These are phyloP conservation scores for Crypturellus undulatus DNA, from an alignment of 2,113 vertebrate genomes.

Conservation along the genomic window DNA sequence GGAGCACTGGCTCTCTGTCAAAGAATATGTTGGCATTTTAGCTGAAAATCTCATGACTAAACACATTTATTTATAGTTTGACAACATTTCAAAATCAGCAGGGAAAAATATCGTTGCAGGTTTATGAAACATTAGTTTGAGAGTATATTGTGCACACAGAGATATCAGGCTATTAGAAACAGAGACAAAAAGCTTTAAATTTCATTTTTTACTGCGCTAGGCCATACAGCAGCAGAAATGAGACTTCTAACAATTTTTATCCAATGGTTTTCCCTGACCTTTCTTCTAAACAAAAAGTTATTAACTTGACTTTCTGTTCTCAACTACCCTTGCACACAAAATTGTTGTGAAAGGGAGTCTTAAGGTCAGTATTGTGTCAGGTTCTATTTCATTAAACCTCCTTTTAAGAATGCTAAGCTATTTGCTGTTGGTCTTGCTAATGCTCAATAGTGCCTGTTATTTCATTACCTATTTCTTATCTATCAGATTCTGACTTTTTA, in stretches of 20 bases:
- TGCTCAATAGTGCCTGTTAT: slow-evolving; percentile 4
- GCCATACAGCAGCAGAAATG: neutral
- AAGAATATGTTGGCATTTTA: neutral
- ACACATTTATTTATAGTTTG: neutral
- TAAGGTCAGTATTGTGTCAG: slow-evolving; percentile 26
- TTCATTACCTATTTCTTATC: slow-evolving; percentile 55
- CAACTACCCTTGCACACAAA: slow-evolving; percentile 16
- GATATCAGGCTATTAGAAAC: neutral
- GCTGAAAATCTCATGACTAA: neutral
- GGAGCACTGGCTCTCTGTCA: slow-evolving; percentile 49
- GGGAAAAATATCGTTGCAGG: neutral
- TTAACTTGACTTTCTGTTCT: slow-evolving; percentile 33
- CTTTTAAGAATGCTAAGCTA: slow-evolving; percentile 42
- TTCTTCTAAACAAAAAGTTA: slow-evolving; percentile 27
- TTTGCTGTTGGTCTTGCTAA: slow-evolving; percentile 35
- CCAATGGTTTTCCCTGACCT: neutral
- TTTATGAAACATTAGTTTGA: neutral
- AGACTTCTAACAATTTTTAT: slow-evolving; percentile 9
- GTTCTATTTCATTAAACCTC: slow-evolving; percentile 46
- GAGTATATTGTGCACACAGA: neutral
- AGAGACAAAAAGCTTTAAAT: neutral
- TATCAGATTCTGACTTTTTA: slow-evolving; percentile 41
- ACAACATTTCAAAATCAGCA: neutral
- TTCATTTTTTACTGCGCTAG: neutral
- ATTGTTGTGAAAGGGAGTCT: slow-evolving; percentile 37